Evolutionary conservation across 2,888 invertebrate species (phyloP), one percentile per base, ranked within the genome.

Genomic region (Tortrix viridana): DNA sequence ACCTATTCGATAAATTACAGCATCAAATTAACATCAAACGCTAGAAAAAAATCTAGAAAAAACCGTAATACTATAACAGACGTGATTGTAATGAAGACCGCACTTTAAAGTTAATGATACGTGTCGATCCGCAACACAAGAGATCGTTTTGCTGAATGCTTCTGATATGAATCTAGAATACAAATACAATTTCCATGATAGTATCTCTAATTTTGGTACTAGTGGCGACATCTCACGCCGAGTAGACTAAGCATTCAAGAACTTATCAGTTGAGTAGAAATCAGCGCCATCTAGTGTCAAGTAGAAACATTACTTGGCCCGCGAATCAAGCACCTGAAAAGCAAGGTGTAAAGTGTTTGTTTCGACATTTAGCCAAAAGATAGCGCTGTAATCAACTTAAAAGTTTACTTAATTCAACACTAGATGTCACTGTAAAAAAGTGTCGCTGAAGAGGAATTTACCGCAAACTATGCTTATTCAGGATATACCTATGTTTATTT

Each of bases 51-150:
- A 41, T 14, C 14, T 41, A 41, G 41, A 70, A 72, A 68, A 65
- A 65, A 72, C 67, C 71, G 72, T 71, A 72, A 72, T 64, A 60
- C 68, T 71, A 52, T 58, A 47, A 58, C 52, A 20, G 47, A 37
- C 50, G 41, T 43, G 44, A 41, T 38, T 53, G 32, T 76, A 82
- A 80, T 85, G 80, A 81, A 83, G 81, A 80, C 76, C 72, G 74
- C 74, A 71, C 76, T 80, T 80, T 80, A 74, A 68, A 71, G 69
- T 68, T 85, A 85, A 85, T 85, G 77, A 80, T 74, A 78, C 75
- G 73, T 75, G 67, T 71, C 66, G 71, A 61, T 67, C 72, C 66
- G 68, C 67, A 68, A 63, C 65, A 67, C 71, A 74, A 75, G 71
- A 70, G 70, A 77, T 67, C 69, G 72, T 76, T 79, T 77, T 74